phyloP scores from a whole-genome alignment of 1,140 invertebrate genomes.

The Hirudo medicinalis region DNA sequence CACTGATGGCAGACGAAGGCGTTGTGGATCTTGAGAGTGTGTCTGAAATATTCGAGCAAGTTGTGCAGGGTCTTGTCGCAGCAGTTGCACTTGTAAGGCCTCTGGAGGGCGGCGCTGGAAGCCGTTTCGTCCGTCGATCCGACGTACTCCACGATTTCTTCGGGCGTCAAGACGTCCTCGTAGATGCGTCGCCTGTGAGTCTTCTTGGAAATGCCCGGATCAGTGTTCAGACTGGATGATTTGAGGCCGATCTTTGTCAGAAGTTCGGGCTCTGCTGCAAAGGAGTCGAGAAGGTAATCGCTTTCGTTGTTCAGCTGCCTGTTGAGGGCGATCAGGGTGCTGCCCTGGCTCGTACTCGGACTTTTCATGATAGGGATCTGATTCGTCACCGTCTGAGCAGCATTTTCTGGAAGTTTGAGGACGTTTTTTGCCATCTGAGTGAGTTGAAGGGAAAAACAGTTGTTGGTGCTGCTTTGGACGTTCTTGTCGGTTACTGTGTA shows the following conservation, averaged over 20 bases:
- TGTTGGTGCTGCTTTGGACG: background rate
- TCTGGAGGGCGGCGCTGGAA: background rate
- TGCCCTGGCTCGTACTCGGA: too few relatives aligned
- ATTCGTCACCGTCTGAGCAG: background rate
- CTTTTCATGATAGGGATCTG: too few relatives aligned
- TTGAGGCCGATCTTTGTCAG: background rate
- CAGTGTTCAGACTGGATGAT: background rate
- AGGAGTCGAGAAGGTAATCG: slow-evolving; percentile 21
- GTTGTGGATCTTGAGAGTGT: slow-evolving; percentile 22
- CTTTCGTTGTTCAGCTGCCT: slow-evolving; percentile 16
- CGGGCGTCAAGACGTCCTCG: slow-evolving; percentile 21
- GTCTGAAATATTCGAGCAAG: slow-evolving; percentile 20
- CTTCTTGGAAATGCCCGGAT: slow-evolving; percentile 7
- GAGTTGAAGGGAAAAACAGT: background rate
- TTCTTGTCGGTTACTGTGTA: background rate
- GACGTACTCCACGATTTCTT: slow-evolving; percentile 24
- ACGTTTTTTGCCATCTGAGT: slow-evolving; percentile 9
- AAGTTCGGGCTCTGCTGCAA: slow-evolving; percentile 13
- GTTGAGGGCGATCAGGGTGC: background rate
- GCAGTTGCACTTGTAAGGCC: slow-evolving; percentile 21
- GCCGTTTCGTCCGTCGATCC: slow-evolving; percentile 7
- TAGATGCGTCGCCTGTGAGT: slow-evolving; percentile 11
- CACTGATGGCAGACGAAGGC: slow-evolving; percentile 24
- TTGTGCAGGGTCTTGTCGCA: slow-evolving; percentile 16
- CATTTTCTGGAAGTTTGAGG: background rate